Evolutionary conservation across 2,797 vertebrate species (phyloP).

Genomic region (Cryptoprocta ferox): DNA sequence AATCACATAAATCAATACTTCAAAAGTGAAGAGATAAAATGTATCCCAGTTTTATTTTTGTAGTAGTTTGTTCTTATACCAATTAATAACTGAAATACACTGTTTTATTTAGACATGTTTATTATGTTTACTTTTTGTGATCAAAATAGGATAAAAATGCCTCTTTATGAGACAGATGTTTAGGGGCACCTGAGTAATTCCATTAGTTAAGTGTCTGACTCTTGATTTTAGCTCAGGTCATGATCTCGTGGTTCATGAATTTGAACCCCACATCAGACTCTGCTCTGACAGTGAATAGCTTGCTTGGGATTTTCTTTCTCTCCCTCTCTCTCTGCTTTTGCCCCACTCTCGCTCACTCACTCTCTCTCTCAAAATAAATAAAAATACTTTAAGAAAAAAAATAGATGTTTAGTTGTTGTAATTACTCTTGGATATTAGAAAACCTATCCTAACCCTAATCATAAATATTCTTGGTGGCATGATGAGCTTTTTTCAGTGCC

Average conservation of each 20-base stretch:
- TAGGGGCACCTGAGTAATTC: background rate
- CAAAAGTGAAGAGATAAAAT: background rate
- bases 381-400: too few species aligned
- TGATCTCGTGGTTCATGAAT: too few species aligned
- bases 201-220: too few species aligned
- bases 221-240: too few species aligned
- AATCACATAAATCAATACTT: background rate
- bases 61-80: background rate
- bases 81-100: background rate
- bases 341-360: too few species aligned
- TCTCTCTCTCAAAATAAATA: too few species aligned
- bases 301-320: too few species aligned
- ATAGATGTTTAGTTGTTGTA: background rate
- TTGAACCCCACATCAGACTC: too few species aligned
- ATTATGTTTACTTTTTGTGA: background rate
- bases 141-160: background rate
- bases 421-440: background rate
- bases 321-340: too few species aligned
- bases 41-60: background rate
- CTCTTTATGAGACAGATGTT: background rate
- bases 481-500: background rate
- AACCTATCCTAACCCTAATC: background rate
- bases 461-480: background rate
- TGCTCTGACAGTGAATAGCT: too few species aligned
- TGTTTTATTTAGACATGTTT: background rate